Conservation (phyloP, 2,113 vertebrate species). For the Recurvirostra avosetta region DNA sequence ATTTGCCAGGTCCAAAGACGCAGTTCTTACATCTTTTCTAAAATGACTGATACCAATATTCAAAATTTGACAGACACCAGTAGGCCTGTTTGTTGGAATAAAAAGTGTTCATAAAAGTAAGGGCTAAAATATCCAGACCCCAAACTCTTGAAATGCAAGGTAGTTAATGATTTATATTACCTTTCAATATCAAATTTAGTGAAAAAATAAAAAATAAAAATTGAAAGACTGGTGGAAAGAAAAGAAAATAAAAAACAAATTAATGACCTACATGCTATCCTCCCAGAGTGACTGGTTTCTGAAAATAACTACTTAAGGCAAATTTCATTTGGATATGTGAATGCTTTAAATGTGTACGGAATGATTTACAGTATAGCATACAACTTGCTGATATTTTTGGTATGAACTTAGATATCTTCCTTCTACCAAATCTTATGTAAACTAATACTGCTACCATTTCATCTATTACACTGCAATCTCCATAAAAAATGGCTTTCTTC, state of each 20-base stretch:
- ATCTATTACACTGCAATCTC: conserved; percentile 25
- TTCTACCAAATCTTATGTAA: conserved; percentile 15
- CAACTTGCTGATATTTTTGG: not conserved
- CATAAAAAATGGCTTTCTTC: conserved; percentile 42
- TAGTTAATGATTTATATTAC: not conserved
- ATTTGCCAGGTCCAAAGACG: not conserved
- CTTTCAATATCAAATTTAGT: not conserved
- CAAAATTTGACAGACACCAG: not conserved
- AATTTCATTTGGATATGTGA: not conserved
- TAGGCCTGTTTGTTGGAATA: not conserved
- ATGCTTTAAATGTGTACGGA: not conserved
- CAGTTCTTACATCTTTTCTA: not conserved
- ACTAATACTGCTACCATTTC: conserved; percentile 28
- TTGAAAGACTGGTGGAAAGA: not conserved
- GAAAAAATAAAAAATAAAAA: not conserved
- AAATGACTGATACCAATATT: not conserved
- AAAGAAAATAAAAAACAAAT: not conserved
- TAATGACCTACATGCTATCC: not conserved
- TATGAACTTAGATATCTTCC: conserved; percentile 26
- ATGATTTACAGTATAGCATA: not conserved
- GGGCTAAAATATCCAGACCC: not conserved
- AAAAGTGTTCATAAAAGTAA: not conserved
- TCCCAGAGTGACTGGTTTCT: not conserved
- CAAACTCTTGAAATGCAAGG: not conserved
- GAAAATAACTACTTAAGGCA: not conserved